phyloP scores from a whole-genome alignment of 2,888 invertebrate genomes.

The Drosophila mayaguana region DNA sequence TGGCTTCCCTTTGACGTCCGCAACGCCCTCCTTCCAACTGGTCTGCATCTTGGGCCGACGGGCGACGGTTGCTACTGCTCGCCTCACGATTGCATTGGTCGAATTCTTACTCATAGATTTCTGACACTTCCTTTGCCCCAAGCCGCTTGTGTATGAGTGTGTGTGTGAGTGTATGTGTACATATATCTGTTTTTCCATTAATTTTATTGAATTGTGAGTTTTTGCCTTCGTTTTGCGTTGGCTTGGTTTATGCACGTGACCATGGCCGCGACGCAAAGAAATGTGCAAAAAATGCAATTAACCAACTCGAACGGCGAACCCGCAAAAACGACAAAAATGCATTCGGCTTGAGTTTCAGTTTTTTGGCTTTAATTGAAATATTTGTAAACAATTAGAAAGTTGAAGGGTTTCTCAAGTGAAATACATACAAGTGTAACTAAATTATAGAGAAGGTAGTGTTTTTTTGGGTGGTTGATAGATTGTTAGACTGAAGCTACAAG shows the following conservation, averaged over 20 bases:
- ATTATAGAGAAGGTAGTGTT: not conserved
- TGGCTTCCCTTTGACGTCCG: not conserved
- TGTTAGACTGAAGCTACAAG: not conserved
- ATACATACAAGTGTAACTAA: not conserved
- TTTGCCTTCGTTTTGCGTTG: slow-evolving; percentile 11
- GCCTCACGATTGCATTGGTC: slow-evolving; percentile 56
- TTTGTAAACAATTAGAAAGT: slow-evolving; percentile 17
- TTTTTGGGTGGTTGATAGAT: not conserved
- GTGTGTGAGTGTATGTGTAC: slow-evolving; percentile 3
- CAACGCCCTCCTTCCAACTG: not conserved
- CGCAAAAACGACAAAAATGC: slow-evolving; percentile 4
- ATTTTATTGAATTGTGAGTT: slow-evolving; percentile 62
- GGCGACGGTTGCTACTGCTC: slow-evolving; percentile 16
- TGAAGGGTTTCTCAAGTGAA: not conserved
- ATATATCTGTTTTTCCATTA: slow-evolving; percentile 45
- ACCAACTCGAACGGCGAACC: slow-evolving; percentile 15
- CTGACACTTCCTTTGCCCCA: slow-evolving; percentile 52
- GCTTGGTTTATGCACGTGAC: slow-evolving; percentile 48
- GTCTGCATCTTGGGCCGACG: slow-evolving; percentile 38
- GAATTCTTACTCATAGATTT: slow-evolving; percentile 58
- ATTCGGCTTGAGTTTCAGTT: not conserved
- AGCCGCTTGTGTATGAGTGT: not conserved
- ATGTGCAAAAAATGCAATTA: slow-evolving; percentile 61
- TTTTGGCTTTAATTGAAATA: slow-evolving; percentile 12
- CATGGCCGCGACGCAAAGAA: slow-evolving; percentile 42